Evolutionary conservation across 2,797 vertebrate species (phyloP).

Genomic region (Alouatta caraya): DNA sequence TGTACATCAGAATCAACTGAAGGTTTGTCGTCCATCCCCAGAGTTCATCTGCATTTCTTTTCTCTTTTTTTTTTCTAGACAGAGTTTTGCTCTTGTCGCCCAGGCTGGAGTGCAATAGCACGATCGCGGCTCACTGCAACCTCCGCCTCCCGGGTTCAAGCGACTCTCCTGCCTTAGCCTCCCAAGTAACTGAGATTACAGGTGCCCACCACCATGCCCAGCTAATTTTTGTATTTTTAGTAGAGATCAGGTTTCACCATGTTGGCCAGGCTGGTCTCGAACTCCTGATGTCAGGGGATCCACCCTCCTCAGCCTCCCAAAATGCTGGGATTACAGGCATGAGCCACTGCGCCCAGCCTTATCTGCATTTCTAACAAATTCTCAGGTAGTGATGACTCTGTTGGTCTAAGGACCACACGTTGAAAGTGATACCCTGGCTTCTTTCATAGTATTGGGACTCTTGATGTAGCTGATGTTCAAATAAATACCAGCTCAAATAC

Average conservation of each 20-base stretch:
- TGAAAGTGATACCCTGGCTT: background rate
- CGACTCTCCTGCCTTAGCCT: background rate
- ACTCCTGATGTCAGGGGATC: background rate
- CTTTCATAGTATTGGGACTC: background rate
- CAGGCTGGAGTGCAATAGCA: background rate
- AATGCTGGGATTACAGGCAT: background rate
- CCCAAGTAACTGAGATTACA: background rate
- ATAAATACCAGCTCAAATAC: background rate
- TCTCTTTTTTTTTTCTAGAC: no score
- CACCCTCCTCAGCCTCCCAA: background rate
- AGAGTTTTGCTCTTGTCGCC: background rate
- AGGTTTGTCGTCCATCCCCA: background rate
- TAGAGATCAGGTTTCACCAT: background rate
- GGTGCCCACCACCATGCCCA: background rate
- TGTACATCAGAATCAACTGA: background rate
- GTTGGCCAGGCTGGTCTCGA: background rate
- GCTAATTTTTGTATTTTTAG: background rate
- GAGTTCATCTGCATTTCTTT: background rate
- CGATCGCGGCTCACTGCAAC: background rate
- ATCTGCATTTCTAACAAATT: background rate
- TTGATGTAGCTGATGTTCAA: background rate
- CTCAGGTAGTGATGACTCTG: background rate
- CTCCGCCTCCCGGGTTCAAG: background rate
- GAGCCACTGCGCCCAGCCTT: background rate
- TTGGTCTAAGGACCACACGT: background rate